Base-by-base conservation (phyloP, 1,140 invertebrate species). In the Atta cephalotes region DNA sequence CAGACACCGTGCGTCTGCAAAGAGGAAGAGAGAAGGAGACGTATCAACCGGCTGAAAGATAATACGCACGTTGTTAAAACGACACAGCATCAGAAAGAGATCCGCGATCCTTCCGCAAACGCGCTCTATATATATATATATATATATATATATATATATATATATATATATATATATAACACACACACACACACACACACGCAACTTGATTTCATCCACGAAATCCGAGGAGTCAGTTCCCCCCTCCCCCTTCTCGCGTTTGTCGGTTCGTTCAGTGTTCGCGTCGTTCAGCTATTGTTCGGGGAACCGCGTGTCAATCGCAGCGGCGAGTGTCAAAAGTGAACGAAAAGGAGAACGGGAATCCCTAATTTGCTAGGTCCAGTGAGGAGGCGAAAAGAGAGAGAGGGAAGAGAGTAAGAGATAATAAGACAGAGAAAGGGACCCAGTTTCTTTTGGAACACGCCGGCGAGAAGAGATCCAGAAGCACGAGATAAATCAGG, bases 321-420 rank as follows among this genome's bases (percentile, higher is more conserved):
- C 16, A 31, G 49, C 70, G 66, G 79, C 49, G 77, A 86, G 79
- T 82, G 80, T 70, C 53, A 86, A 60, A 86, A 82, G 68, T 74
- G 85, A 84, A n/a, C 35, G 68, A 87, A 70, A 21, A 62, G 31
- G 16, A n/a, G 18, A 56, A 14, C 16, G 14, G 21, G 21, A 39
- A 56, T 71, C 28, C 51, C 68, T 56, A 35, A 80, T 70, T 70
- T 21, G 49, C 6, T 62, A 9, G 56, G 2, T 35, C 65, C 63
- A 53, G 28, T 39, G 45, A 6, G 28, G 7, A 12, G 53, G 53
- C 16, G 16, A 56, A 18, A 6, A 14, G 14, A 31, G 31, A 68
- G 4, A 25, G 5, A 45, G 62, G 31, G 14, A 63, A 25, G 25
- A 14, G 16, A 68, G 18, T 25, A 21, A 35, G 21, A 66, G 49